A percentile compares a stretch with the other conserved stretches of the same genome.
phyloP scores from a whole-genome alignment of 2,888 invertebrate species.

The Zaprionus obscuricornis region DNA sequence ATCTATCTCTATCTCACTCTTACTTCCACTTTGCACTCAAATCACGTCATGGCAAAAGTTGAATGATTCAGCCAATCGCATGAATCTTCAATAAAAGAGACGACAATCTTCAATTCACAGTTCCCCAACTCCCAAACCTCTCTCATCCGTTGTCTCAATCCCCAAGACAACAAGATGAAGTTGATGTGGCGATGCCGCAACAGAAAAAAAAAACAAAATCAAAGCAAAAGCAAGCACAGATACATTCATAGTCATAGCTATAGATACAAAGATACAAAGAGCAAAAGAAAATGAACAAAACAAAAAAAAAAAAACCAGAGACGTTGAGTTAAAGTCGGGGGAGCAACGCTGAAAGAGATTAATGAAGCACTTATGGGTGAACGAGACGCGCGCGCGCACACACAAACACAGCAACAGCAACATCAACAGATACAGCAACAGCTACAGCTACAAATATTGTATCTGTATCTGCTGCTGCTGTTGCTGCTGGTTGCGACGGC shows the following conservation, averaged over 20 bases:
- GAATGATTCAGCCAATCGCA: constrained; percentile 30
- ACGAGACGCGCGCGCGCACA: constrained; percentile 45
- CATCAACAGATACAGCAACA: constrained; percentile 13
- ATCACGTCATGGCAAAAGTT: neutral
- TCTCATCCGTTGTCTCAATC: too few relatives aligned
- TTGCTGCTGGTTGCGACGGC: constrained; percentile 39
- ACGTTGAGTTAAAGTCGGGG: neutral
- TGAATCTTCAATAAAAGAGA: constrained; percentile 33
- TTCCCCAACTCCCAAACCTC: too few relatives aligned
- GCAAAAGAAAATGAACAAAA: neutral
- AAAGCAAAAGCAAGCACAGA: too few relatives aligned
- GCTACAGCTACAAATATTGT: constrained; percentile 17
- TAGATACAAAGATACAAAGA: constrained; percentile 17
- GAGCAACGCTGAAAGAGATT: constrained; percentile 71
- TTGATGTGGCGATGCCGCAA: constrained; percentile 32
- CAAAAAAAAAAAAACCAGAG: constrained; percentile 49
- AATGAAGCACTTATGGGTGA: constrained; percentile 79
- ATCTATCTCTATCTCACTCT: too few relatives aligned
- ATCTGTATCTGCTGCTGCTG: constrained; percentile 12
- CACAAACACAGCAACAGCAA: constrained; percentile 21
- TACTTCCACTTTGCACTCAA: too few relatives aligned
- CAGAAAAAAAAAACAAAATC: constrained; percentile 62
- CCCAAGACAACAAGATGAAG: constrained; percentile 40
- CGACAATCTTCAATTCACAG: too few relatives aligned
- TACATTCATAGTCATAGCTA: constrained; percentile 32